These are phyloP conservation scores for Zaprionus gabonicus DNA, from an alignment of 1,140 invertebrate genomes.

Conservation along the genomic window DNA sequence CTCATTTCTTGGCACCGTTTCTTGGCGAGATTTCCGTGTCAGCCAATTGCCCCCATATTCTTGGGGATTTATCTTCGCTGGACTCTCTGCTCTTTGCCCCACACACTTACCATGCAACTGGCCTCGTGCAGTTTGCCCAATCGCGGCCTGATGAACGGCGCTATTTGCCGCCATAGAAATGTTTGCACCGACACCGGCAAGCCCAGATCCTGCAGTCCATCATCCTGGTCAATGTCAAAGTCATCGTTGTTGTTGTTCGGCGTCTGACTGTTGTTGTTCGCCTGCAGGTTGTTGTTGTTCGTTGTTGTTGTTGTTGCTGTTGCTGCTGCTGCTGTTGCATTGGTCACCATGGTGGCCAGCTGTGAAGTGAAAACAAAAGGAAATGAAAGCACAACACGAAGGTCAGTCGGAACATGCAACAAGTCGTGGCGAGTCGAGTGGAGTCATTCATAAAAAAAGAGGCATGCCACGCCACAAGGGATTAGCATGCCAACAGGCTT, in stretches of 20 bases:
- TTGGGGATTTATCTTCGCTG: background rate
- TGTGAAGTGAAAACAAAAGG: conserved; percentile 16
- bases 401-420: conserved; percentile 51
- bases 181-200: conserved; percentile 98
- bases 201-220: conserved; percentile 89
- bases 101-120: conserved; percentile 94
- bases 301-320: conserved; percentile 12
- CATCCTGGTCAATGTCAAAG: conserved; percentile 85
- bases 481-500: conserved; percentile 12
- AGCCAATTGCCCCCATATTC: background rate
- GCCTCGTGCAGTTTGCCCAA: conserved; percentile 98
- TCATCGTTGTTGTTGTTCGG: conserved; percentile 84
- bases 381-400: conserved; percentile 25
- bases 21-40: conserved; percentile 19
- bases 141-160: conserved; percentile 96
- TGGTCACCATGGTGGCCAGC: conserved; percentile 78
- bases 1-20: conserved; percentile 1
- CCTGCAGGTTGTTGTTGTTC: conserved; percentile 72
- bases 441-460: conserved; percentile 64
- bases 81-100: background rate
- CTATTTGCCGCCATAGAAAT: conserved; percentile 98
- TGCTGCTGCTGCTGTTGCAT: conserved; percentile 30
- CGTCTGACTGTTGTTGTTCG: conserved; percentile 78
- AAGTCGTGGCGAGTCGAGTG: conserved; percentile 28
- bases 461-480: conserved; percentile 23